phyloP scores from a whole-genome alignment of 2,797 vertebrate genomes.

The Mus caroli region DNA sequence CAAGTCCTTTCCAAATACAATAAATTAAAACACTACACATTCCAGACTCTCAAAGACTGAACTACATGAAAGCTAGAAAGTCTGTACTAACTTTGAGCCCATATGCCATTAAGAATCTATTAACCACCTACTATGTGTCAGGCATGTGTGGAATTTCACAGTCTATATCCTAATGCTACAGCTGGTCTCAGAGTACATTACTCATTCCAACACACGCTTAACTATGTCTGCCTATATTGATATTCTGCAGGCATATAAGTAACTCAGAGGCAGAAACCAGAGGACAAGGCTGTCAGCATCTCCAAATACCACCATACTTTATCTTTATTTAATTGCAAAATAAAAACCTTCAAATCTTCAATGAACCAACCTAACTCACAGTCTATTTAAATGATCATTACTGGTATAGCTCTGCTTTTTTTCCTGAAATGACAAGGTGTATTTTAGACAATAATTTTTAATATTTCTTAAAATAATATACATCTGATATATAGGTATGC shows the following conservation, averaged over 20 bases:
- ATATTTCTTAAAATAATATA: neutral
- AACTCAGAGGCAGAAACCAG: neutral
- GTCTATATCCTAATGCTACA: slow-evolving; percentile 29
- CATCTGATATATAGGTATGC: neutral
- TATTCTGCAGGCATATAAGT: neutral
- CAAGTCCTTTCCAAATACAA: slow-evolving; percentile 2
- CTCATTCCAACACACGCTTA: neutral
- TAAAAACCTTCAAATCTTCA: neutral
- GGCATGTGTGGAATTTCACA: slow-evolving; percentile 80
- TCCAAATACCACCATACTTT: neutral
- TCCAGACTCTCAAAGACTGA: neutral
- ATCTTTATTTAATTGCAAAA: neutral
- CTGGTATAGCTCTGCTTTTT: neutral
- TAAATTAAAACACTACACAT: neutral
- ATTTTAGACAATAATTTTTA: neutral
- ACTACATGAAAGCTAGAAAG: neutral
- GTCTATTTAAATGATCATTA: neutral
- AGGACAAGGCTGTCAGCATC: neutral
- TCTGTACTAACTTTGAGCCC: slow-evolving; percentile 60
- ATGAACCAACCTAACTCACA: no score
- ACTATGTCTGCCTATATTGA: neutral
- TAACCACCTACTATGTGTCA: slow-evolving; percentile 74
- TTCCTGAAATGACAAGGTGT: neutral
- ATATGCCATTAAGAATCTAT: slow-evolving; percentile 58
- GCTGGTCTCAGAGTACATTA: neutral